Evolutionary conservation across 2,113 vertebrate genomes (phyloP), one percentile per base, ranked within the genome.

Genomic region (Chloropsis cyanopogon): DNA sequence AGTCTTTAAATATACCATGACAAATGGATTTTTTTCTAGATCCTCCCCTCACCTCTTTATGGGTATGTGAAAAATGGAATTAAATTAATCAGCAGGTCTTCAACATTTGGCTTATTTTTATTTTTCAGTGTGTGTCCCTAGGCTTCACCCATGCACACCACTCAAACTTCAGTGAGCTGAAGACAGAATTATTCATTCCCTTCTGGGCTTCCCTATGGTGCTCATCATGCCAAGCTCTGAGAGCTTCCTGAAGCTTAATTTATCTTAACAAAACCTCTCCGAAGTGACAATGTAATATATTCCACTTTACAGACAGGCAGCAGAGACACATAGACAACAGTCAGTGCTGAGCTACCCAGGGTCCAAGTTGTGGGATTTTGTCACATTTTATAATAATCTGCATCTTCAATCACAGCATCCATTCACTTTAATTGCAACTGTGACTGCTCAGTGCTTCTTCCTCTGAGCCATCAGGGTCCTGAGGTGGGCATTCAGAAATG

Each of bases 161-260:
- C 49, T 93, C 44, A 56, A 70, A 77, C n/a, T n/a, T n/a, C 24
- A 15, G 25, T 68, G 31, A 83, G 25, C 29, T 80, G 41, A 81
- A 88, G 60, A 64, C 39, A 80, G 71, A 85, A 88, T 91, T 91
- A 87, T 86, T 88, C 22, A 60, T 95, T 80, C 84, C 69, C n/a
- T 86, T 81, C 66, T 39, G 44, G 47, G 31, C 33, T 94, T 93
- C 52, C 72, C 72, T 86, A 41, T 60, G 64, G 80, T 52, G 52
- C n/a, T 92, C 31, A 78, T 93, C 60, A 86, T 2, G 7, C 18
- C 65, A 68, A 91, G 29, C 68, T 92, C 61, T 72, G 31, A 76
- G 79, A 86, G 68, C 31, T 68, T 96, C 52, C 9, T 54, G 69
- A 80, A 90, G 31, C 49, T 88, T 86, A 81, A 93, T 94, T 86